Percentiles rank a stretch among this genome's conserved stretches.
These are phyloP conservation scores for Eurystomus gularis DNA, from an alignment of 2,113 vertebrate genomes.

Conservation along the genomic window DNA sequence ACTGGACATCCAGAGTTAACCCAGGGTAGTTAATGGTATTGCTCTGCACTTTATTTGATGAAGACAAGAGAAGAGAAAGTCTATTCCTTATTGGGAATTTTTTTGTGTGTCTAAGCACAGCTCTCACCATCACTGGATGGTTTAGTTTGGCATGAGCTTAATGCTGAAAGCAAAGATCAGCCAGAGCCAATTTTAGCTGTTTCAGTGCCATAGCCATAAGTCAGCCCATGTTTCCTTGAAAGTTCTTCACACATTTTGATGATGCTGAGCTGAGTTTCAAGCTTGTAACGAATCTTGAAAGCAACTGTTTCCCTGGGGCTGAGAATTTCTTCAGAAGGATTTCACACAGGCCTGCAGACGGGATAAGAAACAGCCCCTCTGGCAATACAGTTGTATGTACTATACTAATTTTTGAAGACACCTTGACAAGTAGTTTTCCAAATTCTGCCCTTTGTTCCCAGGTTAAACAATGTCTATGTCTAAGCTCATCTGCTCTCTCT, in stretches of 20 bases:
- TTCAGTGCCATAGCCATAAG: not conserved
- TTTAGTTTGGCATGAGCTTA: not conserved
- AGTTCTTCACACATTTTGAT: not conserved
- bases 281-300: not conserved
- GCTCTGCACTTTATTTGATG: not conserved
- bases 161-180: not conserved
- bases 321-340: not conserved
- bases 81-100: not conserved
- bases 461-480: not conserved
- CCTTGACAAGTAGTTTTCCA: not conserved
- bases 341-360: not conserved
- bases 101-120: not conserved
- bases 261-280: conserved; percentile 23
- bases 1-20: not conserved
- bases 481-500: not conserved
- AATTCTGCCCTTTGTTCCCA: conserved; percentile 1
- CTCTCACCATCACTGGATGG: not conserved
- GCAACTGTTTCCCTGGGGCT: conserved; percentile 5
- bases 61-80: not conserved
- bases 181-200: not conserved
- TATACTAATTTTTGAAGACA: not conserved
- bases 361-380: not conserved
- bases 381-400: not conserved
- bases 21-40: not conserved
- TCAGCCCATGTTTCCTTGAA: not conserved